Evolutionary conservation across 2,797 vertebrate genomes (phyloP).

Genomic region (Poeciliopsis presidionis): DNA sequence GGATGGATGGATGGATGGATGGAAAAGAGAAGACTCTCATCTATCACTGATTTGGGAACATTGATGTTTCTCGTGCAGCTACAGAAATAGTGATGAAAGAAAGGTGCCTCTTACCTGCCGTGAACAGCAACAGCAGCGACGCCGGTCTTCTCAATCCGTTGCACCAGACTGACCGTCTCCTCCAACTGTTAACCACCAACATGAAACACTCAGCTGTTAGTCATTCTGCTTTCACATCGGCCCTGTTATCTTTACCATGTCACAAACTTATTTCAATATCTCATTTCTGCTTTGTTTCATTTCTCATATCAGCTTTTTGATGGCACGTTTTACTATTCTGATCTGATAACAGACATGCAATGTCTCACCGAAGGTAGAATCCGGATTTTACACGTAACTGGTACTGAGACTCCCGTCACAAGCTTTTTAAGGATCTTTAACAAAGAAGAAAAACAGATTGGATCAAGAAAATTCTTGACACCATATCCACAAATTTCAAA

Average conservation of each 20-base stretch:
- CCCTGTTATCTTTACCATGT: background rate
- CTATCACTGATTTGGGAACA: background rate
- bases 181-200: conserved; percentile 80
- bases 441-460: background rate
- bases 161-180: conserved; percentile 88
- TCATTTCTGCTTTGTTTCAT: background rate
- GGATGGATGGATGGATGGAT: no score
- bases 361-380: conserved; percentile 90
- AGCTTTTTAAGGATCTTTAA: conserved; percentile 89
- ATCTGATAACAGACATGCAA: background rate
- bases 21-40: background rate
- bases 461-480: background rate
- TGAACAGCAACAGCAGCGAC: conserved; percentile 93
- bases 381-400: conserved; percentile 96
- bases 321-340: background rate
- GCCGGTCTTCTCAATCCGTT: conserved; percentile 90
- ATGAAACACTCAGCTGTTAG: background rate
- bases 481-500: background rate
- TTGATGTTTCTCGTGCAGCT: background rate
- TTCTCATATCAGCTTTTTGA: background rate
- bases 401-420: conserved; percentile 86
- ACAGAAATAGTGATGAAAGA: background rate
- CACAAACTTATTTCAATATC: background rate
- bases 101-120: conserved; percentile 84
- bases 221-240: background rate